These are phyloP conservation scores for Gambusia yucatana DNA, from an alignment of 2,797 vertebrate species.

Conservation along the genomic window DNA sequence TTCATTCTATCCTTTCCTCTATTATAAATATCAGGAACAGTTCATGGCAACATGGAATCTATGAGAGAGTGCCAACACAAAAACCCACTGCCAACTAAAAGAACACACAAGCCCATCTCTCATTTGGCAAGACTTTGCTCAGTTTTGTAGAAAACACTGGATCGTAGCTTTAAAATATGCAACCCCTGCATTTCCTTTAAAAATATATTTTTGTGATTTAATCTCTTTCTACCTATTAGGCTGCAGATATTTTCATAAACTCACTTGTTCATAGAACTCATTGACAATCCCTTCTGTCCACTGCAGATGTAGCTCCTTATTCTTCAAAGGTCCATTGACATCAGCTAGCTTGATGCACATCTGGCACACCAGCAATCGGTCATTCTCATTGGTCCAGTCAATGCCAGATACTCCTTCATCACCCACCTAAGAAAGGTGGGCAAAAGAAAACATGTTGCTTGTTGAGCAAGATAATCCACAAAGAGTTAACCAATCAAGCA, in stretches of 20 bases:
- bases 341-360: conserved; percentile 99
- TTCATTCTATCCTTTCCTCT: neutral
- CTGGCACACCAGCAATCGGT: conserved; percentile 94
- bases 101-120: neutral
- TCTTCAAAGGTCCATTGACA: conserved; percentile 95
- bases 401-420: conserved; percentile 91
- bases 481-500: neutral
- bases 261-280: conserved; percentile 90
- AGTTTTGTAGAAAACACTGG: neutral
- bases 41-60: neutral
- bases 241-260: conserved; percentile 10
- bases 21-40: neutral
- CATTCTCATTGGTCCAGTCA: conserved; percentile 97
- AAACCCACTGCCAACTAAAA: neutral
- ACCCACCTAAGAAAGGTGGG: conserved; percentile 83
- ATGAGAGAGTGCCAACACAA: neutral
- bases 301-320: conserved; percentile 93
- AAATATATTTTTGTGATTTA: neutral
- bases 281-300: conserved; percentile 99
- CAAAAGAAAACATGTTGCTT: neutral
- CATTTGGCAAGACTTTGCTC: neutral
- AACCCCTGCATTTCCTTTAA: neutral
- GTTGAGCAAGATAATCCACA: neutral
- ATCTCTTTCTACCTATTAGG: neutral
- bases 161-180: neutral